A percentile compares a stretch with the other conserved stretches of the same genome.
Evolutionary conservation across 2,888 invertebrate species (phyloP).

Genomic region (Cheilosia scutellata): DNA sequence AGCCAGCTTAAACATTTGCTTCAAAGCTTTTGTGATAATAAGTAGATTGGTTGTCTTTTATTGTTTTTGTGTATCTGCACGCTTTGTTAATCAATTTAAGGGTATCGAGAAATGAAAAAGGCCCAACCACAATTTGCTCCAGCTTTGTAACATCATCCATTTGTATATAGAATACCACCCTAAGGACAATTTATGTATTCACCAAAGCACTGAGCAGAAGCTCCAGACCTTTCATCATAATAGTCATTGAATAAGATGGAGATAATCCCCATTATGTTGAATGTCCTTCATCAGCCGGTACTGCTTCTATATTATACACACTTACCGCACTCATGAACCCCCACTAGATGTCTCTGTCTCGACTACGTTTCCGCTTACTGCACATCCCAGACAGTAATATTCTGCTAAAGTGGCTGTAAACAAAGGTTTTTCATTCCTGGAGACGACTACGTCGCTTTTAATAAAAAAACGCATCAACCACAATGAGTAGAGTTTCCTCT

Average conservation of each 20-base stretch:
- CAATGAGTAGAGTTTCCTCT: constrained; percentile 14
- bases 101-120: too few relatives aligned
- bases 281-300: constrained; percentile 40
- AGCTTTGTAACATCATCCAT: not conserved
- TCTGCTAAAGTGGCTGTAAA: constrained; percentile 24
- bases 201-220: not conserved
- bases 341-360: not conserved
- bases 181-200: constrained; percentile 7
- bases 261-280: constrained; percentile 37
- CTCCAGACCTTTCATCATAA: constrained; percentile 39
- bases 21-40: constrained; percentile 1
- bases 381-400: constrained; percentile 14
- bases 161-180: constrained; percentile 1
- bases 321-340: not conserved
- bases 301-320: not conserved
- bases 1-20: constrained; percentile 1
- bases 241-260: constrained; percentile 28
- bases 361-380: constrained; percentile 20
- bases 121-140: not conserved
- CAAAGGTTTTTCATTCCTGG: constrained; percentile 28
- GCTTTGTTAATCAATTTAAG: too few relatives aligned
- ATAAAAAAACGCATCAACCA: constrained; percentile 7
- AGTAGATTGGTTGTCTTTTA: constrained; percentile 7
- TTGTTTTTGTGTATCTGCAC: not conserved
- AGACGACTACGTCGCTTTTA: constrained; percentile 10